A percentile compares a stretch with the other conserved stretches of the same genome.
phyloP scores from a whole-genome alignment of 2,113 vertebrate species.

The Thermophis baileyi region DNA sequence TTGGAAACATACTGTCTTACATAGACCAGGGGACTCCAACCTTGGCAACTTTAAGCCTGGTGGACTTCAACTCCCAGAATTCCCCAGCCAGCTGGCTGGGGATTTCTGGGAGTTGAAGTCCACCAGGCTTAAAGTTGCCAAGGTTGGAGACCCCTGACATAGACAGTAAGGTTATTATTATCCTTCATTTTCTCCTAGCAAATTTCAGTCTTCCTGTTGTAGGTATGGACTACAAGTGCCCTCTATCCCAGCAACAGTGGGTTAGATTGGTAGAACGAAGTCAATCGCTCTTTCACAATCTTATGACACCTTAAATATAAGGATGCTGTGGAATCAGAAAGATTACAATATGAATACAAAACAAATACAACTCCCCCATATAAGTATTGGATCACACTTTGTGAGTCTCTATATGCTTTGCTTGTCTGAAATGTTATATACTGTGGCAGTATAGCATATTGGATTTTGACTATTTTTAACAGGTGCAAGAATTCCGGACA shows the following conservation, averaged over 20 bases:
- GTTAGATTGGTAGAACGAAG: neutral
- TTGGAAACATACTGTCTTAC: neutral
- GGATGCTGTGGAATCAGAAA: neutral
- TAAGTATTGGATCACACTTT: neutral
- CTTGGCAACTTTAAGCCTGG: too few species aligned
- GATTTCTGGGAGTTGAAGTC: too few species aligned
- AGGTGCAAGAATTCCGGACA: neutral
- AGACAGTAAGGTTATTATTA: neutral
- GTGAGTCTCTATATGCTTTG: neutral
- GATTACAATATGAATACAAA: neutral
- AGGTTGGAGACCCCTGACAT: too few species aligned
- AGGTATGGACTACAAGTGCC: neutral
- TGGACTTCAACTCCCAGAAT: too few species aligned
- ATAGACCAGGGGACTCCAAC: neutral
- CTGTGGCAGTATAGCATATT: neutral
- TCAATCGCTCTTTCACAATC: neutral
- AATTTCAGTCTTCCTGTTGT: neutral
- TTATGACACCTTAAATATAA: neutral
- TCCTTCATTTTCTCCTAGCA: neutral
- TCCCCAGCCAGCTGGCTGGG: too few species aligned
- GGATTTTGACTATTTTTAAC: conserved; percentile 11
- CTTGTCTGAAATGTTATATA: neutral
- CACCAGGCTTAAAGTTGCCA: too few species aligned
- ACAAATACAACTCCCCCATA: neutral
- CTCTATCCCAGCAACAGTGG: neutral